Percentiles rank a stretch among this genome's conserved stretches.
These are phyloP conservation scores for Zaprionus davidi DNA, from an alignment of 1,140 invertebrate genomes.

Conservation along the genomic window DNA sequence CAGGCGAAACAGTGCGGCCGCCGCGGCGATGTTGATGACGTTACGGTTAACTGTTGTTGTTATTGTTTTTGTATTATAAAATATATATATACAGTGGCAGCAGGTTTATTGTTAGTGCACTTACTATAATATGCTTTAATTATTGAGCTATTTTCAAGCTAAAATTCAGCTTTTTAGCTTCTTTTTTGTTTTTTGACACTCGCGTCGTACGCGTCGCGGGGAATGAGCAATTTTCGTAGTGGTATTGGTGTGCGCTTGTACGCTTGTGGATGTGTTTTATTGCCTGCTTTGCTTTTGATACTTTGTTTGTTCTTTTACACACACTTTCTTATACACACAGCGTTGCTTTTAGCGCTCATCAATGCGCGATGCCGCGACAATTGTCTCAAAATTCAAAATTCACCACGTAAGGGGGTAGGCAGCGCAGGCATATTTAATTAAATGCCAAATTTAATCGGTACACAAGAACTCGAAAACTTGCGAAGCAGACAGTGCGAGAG, in stretches of 20 bases:
- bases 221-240: slow-evolving; percentile 58
- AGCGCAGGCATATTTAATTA: slow-evolving; percentile 9
- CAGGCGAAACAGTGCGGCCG: slow-evolving; percentile 51
- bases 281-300: slow-evolving; percentile 66
- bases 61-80: slow-evolving; percentile 20
- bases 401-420: not conserved
- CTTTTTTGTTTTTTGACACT: slow-evolving; percentile 4
- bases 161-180: slow-evolving; percentile 17
- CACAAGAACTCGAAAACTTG: slow-evolving; percentile 24
- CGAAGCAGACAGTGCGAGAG: not conserved
- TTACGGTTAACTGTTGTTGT: slow-evolving; percentile 39
- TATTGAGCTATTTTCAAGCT: slow-evolving; percentile 5
- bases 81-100: slow-evolving; percentile 7
- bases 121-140: slow-evolving; percentile 15
- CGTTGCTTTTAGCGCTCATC: slow-evolving; percentile 66
- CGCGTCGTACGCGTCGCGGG: slow-evolving; percentile 29
- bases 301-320: slow-evolving; percentile 81
- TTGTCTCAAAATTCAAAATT: slow-evolving; percentile 31
- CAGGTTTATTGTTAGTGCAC: slow-evolving; percentile 14
- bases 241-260: slow-evolving; percentile 27
- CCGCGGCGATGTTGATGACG: slow-evolving; percentile 65
- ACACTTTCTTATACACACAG: slow-evolving; percentile 68
- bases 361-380: slow-evolving; percentile 23
- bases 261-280: slow-evolving; percentile 58
- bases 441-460: slow-evolving; percentile 26